Evolutionary conservation across 2,888 invertebrate species (phyloP).

Genomic region (Pimpla rufipes): DNA sequence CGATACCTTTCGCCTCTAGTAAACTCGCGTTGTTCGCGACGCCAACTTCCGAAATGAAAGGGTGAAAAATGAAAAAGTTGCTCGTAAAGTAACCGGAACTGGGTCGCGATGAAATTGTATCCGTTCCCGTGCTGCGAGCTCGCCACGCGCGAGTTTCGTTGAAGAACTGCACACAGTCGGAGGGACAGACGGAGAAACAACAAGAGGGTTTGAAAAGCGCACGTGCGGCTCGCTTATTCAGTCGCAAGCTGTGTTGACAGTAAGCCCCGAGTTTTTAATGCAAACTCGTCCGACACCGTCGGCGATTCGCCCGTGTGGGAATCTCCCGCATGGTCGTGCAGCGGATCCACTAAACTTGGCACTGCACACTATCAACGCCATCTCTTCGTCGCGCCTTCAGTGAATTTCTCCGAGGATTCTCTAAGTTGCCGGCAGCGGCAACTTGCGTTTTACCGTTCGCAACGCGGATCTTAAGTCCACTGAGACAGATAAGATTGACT

Average conservation of each 20-base stretch:
- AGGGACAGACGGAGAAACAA: neutral
- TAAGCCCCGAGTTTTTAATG: neutral
- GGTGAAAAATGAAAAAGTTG: too few relatives aligned
- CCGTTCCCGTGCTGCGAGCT: too few relatives aligned
- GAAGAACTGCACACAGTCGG: too few relatives aligned
- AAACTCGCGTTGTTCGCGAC: too few relatives aligned
- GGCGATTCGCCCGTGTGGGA: neutral
- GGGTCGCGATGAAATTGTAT: too few relatives aligned
- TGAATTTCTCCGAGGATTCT: neutral
- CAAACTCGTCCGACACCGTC: neutral
- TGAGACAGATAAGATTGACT: neutral
- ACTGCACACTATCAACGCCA: conserved; percentile 38
- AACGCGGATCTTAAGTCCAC: too few relatives aligned
- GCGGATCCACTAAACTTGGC: neutral
- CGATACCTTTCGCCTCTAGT: too few relatives aligned
- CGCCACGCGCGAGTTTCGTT: too few relatives aligned
- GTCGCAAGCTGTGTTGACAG: neutral
- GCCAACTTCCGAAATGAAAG: too few relatives aligned
- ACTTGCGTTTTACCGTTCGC: neutral
- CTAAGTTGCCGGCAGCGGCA: conserved; percentile 30
- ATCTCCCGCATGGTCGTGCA: neutral
- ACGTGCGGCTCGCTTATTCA: neutral
- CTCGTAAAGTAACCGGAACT: too few relatives aligned
- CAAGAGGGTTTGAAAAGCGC: neutral
- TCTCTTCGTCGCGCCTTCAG: conserved; percentile 15